Base-by-base conservation (phyloP, 1,140 invertebrate genomes). In the Bicyclus anynana region DNA sequence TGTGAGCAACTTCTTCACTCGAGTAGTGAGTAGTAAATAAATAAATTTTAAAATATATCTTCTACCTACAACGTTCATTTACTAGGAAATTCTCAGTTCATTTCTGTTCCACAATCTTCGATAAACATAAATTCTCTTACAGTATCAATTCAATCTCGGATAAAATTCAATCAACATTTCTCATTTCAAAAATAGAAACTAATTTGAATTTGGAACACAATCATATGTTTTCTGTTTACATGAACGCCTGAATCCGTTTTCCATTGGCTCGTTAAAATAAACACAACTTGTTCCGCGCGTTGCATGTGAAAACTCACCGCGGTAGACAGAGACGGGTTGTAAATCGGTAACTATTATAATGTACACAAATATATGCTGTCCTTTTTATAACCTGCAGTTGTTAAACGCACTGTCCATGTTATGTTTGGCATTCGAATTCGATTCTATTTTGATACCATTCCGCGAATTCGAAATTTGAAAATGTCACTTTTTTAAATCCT, bases 171-270 rank as follows among this genome's bases (percentile, higher is more conserved):
- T 40, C 51, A 12, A 54, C 40, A 21, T 26, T 52, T 52, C 23
- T 52, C 14, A 17, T 14, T 53, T 42, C 17, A 10, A 44, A 27
- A 52, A 52, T 38, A 52, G 20, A 40, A 46, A 14, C 44, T 37
- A 13, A 23, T 54, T 60, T 54, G 37, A 60, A 50, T 37, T 50
- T 61, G 27, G 59, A 61, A 59, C 57, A 59, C 50, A 64, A 67
- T 66, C 69, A 72, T 38, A 72, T 72, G 69, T 72, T 72, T 67
- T 72, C 21, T 70, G 65, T 73, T 73, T 70, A 73, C 70, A 64
- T 48, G 20, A 21, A 57, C 27, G 21, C 21, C 44, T 47, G 44
- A 47, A 47, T 27, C 44, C 27, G 21, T 7, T 26, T 47, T 27
- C 17, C 21, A 47, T 47, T 47, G 44, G 44, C 20, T 46, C 42